Evolutionary conservation across 2,888 invertebrate species (phyloP), one percentile per base, ranked within the genome.

Genomic region (Chrysodeixis includens): DNA sequence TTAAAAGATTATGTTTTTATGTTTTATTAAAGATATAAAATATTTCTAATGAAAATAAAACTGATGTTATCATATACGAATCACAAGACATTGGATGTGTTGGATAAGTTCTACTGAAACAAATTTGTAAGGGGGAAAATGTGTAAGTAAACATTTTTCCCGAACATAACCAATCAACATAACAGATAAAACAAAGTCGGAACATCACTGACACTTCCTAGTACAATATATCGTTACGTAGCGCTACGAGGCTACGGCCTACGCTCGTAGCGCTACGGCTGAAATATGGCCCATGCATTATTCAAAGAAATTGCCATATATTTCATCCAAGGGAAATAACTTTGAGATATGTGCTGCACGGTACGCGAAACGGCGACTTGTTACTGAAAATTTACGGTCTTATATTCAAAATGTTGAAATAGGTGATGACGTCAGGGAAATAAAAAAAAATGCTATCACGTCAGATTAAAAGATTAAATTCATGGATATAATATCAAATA

Each of bases 251-350:
- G 73, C 86, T 89, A 90, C 88, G 86, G 76, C 86, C 86, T 88
- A 87, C 83, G 81, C 79, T 69, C 84, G 86, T 85, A 84, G 89
- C 84, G 89, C 85, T 86, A 86, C 87, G 74, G 81, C 87, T 95
- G 94, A 96, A 94, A 95, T 95, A 95, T 95, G 92, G 92, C 88
- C 93, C 94, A 95, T 96, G 95, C 95, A 95, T 95, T 95, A 96
- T 96, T 95, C 95, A 95, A 93, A 95, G 94, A 94, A 95, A 95
- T 95, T 95, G 95, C 95, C 93, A 93, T 94, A 95, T 95, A 95
- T 95, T 95, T 96, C 95, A 96, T 95, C 93, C 91, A 88, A 89
- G 92, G 88, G 92, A 94, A 93, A 94, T 95, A 94, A 94, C 93
- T 92, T 88, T 90, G 89, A 92, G 91, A 93, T 93, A 93, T 90